phyloP scores from a whole-genome alignment of 2,113 vertebrate species.

The Eonycteris spelaea region DNA sequence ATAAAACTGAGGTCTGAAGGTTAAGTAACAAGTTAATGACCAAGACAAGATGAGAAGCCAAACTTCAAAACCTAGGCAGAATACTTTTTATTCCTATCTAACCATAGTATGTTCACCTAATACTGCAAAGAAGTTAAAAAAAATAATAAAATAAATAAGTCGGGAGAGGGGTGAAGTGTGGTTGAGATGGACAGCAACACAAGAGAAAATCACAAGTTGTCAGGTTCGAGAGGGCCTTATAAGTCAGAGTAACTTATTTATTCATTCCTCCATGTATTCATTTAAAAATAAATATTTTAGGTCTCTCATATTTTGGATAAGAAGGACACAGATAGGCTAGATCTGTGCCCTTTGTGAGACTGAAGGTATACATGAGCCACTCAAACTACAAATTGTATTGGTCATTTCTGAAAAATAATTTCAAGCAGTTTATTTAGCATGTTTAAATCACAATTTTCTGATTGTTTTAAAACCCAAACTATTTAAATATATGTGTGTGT shows the following conservation, averaged over 20 bases:
- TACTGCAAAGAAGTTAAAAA: background rate
- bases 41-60: background rate
- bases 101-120: background rate
- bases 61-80: background rate
- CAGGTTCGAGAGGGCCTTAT: rapidly evolving
- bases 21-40: background rate
- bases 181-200: background rate
- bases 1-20: background rate
- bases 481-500: too few relatives aligned
- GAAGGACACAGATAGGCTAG: background rate
- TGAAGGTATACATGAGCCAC: rapidly evolving
- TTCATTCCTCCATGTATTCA: background rate
- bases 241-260: background rate
- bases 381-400: background rate
- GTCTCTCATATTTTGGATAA: background rate
- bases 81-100: background rate
- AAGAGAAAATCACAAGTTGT: background rate
- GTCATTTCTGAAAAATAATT: background rate
- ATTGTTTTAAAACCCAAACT: background rate
- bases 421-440: background rate
- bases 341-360: background rate
- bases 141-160: background rate
- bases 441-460: background rate
- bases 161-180: background rate
- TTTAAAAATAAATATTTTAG: background rate